Evolutionary conservation across 2,888 invertebrate genomes (phyloP).

Genomic region (Megaustenia siamemsis): DNA sequence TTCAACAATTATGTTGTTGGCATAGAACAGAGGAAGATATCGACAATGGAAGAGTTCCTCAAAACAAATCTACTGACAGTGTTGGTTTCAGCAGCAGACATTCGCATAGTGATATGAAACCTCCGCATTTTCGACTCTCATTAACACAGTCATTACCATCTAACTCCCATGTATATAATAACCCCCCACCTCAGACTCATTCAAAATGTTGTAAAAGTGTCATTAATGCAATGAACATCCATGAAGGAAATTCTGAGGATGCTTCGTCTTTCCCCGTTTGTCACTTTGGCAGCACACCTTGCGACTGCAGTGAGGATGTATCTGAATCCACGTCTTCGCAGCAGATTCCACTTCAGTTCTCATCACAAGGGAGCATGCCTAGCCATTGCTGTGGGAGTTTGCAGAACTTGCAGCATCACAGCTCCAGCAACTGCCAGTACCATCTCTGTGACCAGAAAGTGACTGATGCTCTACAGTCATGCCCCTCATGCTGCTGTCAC

Average conservation of each 20-base stretch:
- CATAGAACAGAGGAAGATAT: background rate
- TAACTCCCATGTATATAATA: background rate
- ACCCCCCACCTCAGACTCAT: background rate
- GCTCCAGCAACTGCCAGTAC: background rate
- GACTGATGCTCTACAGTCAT: background rate
- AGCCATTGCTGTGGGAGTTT: slow-evolving; percentile 24
- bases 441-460: background rate
- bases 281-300: background rate
- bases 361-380: background rate
- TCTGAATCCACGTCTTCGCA: background rate
- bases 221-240: background rate
- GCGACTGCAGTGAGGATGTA: background rate
- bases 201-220: background rate
- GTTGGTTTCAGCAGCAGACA: background rate
- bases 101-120: slow-evolving; percentile 7
- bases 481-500: background rate
- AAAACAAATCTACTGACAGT: background rate
- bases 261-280: background rate
- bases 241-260: background rate
- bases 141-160: background rate
- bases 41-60: background rate
- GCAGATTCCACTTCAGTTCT: background rate
- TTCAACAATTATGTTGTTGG: background rate
- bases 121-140: background rate
- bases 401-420: slow-evolving; percentile 16